Evolutionary conservation across 1,140 invertebrate genomes (phyloP).

Genomic region (Brachionus calyciflorus): DNA sequence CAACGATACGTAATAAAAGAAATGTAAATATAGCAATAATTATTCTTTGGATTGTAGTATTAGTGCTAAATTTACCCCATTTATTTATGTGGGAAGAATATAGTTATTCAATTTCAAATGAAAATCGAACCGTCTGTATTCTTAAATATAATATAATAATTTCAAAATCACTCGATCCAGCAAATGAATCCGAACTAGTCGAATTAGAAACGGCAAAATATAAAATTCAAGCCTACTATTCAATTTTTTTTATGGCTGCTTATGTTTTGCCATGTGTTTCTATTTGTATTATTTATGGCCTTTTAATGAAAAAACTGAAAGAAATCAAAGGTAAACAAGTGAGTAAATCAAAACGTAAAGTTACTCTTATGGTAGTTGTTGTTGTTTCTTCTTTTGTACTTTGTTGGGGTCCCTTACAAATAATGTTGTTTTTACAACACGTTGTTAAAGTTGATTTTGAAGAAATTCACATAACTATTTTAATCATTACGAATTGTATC

Average conservation of each 20-base stretch:
- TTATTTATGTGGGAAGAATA: conserved; percentile 64
- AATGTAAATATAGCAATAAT: conserved; percentile 73
- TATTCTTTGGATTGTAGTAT: conserved; percentile 73
- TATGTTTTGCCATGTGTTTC: conserved; percentile 64
- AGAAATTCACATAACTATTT: conserved; percentile 17
- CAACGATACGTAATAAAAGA: conserved; percentile 80
- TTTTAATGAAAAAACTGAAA: conserved; percentile 83
- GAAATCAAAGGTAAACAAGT: conserved; percentile 67
- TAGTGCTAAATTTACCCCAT: conserved; percentile 71
- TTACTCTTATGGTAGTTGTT: conserved; percentile 86
- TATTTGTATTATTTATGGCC: conserved; percentile 82
- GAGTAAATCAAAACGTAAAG: conserved; percentile 78
- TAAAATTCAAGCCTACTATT: conserved; percentile 54
- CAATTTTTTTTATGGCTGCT: conserved; percentile 61
- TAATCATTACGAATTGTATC: conserved; percentile 48
- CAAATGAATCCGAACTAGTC: background rate
- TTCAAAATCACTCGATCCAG: background rate
- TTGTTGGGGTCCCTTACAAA: conserved; percentile 90
- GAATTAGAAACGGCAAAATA: conserved; percentile 48
- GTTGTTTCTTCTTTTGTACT: conserved; percentile 90
- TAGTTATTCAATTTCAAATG: conserved; percentile 68
- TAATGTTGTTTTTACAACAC: conserved; percentile 61
- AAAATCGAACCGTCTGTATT: conserved; percentile 67
- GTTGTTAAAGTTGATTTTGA: conserved; percentile 52
- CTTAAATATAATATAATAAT: conserved; percentile 64